Evolutionary conservation across 2,888 invertebrate species (phyloP), one percentile per base, ranked within the genome.

Genomic region (Brenthis hecate): DNA sequence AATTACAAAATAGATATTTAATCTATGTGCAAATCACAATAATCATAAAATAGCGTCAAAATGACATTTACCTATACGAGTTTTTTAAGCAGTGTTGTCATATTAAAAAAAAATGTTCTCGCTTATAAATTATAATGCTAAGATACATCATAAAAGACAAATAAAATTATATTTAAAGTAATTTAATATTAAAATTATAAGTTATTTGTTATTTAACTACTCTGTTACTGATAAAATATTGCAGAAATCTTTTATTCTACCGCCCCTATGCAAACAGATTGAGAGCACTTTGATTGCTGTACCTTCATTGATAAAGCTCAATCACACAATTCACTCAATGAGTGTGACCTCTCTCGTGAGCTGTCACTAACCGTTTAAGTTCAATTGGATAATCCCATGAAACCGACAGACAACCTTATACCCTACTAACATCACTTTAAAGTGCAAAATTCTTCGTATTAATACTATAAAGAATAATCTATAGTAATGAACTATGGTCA

Each of bases 321-420:
- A 66, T 73, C 71, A 69, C 65, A 66, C 74, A 74, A 73, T 78
- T 74, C 76, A 76, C 75, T 78, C 72, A 75, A 76, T 78, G 77
- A 81, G 83, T 83, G 81, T 77, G 81, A 82, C 76, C 76, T 74
- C 76, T 74, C 73, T 70, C 68, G 63, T 65, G 51, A 70, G 65
- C 81, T 77, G 82, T 81, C 84, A 85, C 86, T 83, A 87, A 86
- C 84, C 86, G 84, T 79, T 87, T 86, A 77, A 75, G 76, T 71
- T 79, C 80, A 85, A 89, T 86, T 87, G 88, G 82, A 87, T 88
- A 87, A 88, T 85, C 60, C 28, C 28, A 60, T 57, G 68, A 56
- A 70, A 60, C 1, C 47, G 13, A 14, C 13, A 56, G 47, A 55
- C 6, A 16, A 56, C 13, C 32, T 1, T 36, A 0, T 16, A 36